These are phyloP conservation scores for Phodopus roborovskii DNA, from an alignment of 2,113 vertebrate genomes.

Conservation along the genomic window DNA sequence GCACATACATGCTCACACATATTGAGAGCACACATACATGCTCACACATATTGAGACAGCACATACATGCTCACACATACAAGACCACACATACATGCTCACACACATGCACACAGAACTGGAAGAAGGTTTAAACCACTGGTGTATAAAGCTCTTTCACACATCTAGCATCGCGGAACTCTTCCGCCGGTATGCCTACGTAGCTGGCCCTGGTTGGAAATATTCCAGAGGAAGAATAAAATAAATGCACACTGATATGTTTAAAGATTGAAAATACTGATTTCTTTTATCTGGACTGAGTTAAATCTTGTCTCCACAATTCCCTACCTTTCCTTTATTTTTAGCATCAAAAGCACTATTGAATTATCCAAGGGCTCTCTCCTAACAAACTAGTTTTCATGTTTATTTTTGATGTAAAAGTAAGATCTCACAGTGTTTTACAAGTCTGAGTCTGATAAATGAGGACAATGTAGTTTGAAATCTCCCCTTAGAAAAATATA, in stretches of 20 bases:
- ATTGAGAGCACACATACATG: too few species aligned
- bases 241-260: background rate
- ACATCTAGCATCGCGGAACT: background rate
- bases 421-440: constrained; percentile 38
- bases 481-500: constrained; percentile 46
- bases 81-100: background rate
- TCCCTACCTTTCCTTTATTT: constrained; percentile 37
- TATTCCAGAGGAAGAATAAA: background rate
- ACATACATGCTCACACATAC: background rate
- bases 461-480: constrained; percentile 31
- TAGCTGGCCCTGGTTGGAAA: background rate
- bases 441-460: constrained; percentile 49
- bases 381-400: constrained; percentile 34
- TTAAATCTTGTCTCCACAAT: constrained; percentile 44
- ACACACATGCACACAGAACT: background rate
- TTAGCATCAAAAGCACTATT: constrained; percentile 52
- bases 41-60: background rate
- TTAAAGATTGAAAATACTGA: constrained; percentile 12
- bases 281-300: constrained; percentile 16
- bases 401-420: constrained; percentile 65
- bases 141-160: background rate
- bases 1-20: too few species aligned
- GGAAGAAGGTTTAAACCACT: background rate
- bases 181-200: accelerated
- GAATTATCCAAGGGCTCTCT: constrained; percentile 33